These are phyloP conservation scores for Leptinotarsa undecemlineata DNA, from an alignment of 1,140 invertebrate species.

Conservation along the genomic window DNA sequence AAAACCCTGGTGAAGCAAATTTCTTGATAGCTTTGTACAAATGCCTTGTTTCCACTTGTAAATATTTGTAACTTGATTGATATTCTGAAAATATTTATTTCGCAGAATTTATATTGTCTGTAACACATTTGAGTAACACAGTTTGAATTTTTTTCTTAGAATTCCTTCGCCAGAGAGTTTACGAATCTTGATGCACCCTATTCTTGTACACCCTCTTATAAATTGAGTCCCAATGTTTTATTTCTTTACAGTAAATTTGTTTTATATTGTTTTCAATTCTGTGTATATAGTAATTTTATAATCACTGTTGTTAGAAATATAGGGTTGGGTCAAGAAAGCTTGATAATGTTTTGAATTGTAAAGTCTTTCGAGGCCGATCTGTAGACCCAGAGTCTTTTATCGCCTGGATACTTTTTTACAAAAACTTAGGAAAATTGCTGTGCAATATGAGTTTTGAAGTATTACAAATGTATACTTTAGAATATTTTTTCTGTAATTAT, in stretches of 20 bases:
- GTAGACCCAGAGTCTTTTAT: conserved; percentile 2
- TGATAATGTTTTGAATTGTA: neutral
- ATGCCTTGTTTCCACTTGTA: conserved; percentile 10
- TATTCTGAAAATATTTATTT: neutral
- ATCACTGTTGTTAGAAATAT: neutral
- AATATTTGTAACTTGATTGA: neutral
- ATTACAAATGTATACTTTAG: neutral
- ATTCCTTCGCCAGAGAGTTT: no score
- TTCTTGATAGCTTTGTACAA: neutral
- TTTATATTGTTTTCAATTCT: conserved; percentile 11
- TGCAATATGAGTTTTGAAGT: conserved; percentile 35
- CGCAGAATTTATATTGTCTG: no score
- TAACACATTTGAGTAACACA: no score
- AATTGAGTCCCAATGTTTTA: neutral
- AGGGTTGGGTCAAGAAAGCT: neutral
- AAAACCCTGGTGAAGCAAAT: no score
- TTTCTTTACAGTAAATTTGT: neutral
- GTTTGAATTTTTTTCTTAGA: no score
- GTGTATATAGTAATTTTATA: neutral
- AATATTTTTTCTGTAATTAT: conserved; percentile 24
- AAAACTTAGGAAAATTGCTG: conserved; percentile 29
- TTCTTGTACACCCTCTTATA: neutral
- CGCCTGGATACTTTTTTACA: conserved; percentile 11
- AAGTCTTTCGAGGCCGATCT: conserved; percentile 8
- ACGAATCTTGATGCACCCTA: neutral